Conservation (phyloP, 2,113 vertebrate genomes). For the Peucedramus taeniatus region DNA sequence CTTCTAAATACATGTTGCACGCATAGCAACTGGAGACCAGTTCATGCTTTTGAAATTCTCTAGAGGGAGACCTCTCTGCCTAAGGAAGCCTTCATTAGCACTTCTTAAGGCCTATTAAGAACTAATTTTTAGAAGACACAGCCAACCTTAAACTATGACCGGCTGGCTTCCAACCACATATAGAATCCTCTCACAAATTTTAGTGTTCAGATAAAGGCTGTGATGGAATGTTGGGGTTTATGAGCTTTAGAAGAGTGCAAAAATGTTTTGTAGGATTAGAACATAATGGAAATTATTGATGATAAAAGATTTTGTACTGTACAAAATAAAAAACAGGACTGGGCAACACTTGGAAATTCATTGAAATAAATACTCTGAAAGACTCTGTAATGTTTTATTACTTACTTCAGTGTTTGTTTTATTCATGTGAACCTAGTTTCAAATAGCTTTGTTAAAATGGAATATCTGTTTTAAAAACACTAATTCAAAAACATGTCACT, state of each 20-base stretch:
- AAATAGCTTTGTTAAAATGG: neutral
- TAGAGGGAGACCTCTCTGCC: neutral
- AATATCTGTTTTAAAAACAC: neutral
- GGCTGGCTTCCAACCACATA: neutral
- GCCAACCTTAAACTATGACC: neutral
- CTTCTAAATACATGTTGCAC: neutral
- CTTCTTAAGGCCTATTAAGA: neutral
- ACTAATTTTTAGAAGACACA: neutral
- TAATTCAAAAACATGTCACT: neutral
- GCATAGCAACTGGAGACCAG: neutral
- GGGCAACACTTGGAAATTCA: neutral
- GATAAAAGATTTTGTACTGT: neutral
- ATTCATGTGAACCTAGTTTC: neutral
- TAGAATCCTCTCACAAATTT: neutral
- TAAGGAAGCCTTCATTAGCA: neutral
- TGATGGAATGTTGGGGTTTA: neutral
- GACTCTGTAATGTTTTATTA: neutral
- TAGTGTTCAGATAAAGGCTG: fast-evolving
- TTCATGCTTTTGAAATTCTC: neutral
- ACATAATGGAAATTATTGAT: neutral
- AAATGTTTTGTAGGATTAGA: neutral
- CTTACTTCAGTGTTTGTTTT: neutral
- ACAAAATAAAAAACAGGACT: neutral
- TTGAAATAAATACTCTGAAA: neutral
- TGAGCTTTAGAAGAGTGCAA: neutral